Evolutionary conservation across 2,113 vertebrate species (phyloP), one percentile per base, ranked within the genome.

Genomic region (Oreotrochilus melanogaster): DNA sequence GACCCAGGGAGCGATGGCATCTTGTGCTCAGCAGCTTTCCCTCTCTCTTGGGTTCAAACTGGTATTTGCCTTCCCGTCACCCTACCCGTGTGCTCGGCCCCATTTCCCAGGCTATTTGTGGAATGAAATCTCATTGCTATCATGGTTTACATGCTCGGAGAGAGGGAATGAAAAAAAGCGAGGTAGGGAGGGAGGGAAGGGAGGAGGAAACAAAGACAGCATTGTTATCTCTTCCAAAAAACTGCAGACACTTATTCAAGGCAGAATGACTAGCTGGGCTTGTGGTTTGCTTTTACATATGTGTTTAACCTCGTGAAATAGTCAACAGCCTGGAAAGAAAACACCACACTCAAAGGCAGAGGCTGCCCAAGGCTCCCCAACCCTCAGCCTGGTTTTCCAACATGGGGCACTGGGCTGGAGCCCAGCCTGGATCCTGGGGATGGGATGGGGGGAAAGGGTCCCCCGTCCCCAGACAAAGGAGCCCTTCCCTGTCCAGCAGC

Each of bases 151-250:
- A 62, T 35, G 76, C 70, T 71, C 37, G 11, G 94, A 94, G 92
- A 91, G 89, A 80, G 76, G 88, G 95, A 95, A 88, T 3, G 67
- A 70, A 75, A 25, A 86, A 91, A 61, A 58, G 66, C 0, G 72
- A 87, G 86, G 78, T 56, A 47, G 92, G 82, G 81, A 93, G 93
- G 89, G 89, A 18, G 64, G 78, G 51, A 93, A 72, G 85, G 1
- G 11, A 89, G 74, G 82, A 72, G 47, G 67, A 89, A 97, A 97
- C 95, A 97, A 97, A 97, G 95, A 89, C 91, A 50, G 79, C 95
- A 96, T 97, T 97, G 88, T 97, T 97, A 96, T 97, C 88, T 97
- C 89, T 94, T 97, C 96, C 90, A 95, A 90, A 97, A 93, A 93
- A 86, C 80, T 94, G 56, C 85, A 91, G 93, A 95, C 60, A 58